Evolutionary conservation across 2,113 vertebrate species (phyloP).

Genomic region (Sardina pilchardus): DNA sequence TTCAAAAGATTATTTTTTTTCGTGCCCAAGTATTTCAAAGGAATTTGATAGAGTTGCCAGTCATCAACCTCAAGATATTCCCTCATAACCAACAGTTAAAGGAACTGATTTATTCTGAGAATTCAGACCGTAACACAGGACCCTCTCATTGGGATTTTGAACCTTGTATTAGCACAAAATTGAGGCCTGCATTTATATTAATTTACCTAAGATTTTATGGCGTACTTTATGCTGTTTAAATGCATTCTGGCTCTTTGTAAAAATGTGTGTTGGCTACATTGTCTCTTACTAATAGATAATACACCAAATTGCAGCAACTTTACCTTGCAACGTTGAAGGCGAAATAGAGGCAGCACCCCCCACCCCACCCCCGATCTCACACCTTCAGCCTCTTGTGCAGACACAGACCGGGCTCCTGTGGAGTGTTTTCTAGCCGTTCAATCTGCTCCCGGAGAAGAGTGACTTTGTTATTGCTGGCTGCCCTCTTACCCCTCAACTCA

Average conservation of each 20-base stretch:
- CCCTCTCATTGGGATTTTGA: not conserved
- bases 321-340: not conserved
- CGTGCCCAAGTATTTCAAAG: constrained; percentile 2
- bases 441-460: constrained; percentile 42
- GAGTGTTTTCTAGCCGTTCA: constrained; percentile 44
- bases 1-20: not conserved
- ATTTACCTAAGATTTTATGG: not conserved
- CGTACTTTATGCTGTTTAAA: not conserved
- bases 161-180: not conserved
- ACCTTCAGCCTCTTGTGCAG: not conserved
- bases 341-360: not conserved
- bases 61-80: constrained; percentile 12
- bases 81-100: not conserved
- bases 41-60: not conserved
- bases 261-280: not conserved
- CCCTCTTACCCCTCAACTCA: constrained; percentile 41
- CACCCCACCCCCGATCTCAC: not conserved
- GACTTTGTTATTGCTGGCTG: constrained; percentile 51
- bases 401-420: not conserved
- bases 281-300: not conserved
- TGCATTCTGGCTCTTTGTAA: not conserved
- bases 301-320: not conserved
- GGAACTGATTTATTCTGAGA: not conserved
- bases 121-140: not conserved
- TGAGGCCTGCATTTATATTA: not conserved